Evolutionary conservation across 2,888 invertebrate species (phyloP).

Genomic region (Abrostola tripartita): DNA sequence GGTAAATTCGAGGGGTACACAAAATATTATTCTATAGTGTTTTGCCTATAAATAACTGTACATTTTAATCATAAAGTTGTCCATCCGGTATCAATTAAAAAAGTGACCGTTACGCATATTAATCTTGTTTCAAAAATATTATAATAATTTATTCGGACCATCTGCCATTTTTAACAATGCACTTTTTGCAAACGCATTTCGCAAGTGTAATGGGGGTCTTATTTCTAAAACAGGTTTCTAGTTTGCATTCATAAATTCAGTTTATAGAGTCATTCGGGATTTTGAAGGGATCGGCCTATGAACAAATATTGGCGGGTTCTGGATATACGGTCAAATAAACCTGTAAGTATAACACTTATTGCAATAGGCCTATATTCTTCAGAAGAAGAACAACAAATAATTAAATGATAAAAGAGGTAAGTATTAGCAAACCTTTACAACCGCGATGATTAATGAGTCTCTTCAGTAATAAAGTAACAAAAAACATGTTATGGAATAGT

Average conservation of each 20-base stretch:
- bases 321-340: too few relatives aligned
- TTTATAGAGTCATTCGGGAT: slow-evolving; percentile 32
- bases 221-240: slow-evolving; percentile 72
- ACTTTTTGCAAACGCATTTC: slow-evolving; percentile 76
- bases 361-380: neutral
- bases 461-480: neutral
- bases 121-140: slow-evolving; percentile 57
- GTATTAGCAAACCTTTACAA: slow-evolving; percentile 2
- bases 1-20: too few relatives aligned
- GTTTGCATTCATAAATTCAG: slow-evolving; percentile 70
- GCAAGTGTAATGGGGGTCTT: slow-evolving; percentile 68
- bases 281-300: slow-evolving; percentile 9
- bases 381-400: neutral
- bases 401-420: neutral
- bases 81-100: slow-evolving; percentile 8
- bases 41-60: neutral
- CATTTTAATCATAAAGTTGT: neutral
- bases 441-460: neutral
- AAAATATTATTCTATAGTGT: neutral
- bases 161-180: slow-evolving; percentile 77
- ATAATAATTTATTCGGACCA: slow-evolving; percentile 68
- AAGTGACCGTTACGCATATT: slow-evolving; percentile 62
- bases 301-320: neutral
- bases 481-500: neutral
- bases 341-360: too few relatives aligned